Evolutionary conservation across 1,140 invertebrate genomes (phyloP).

Genomic region (Bombus confusus): DNA sequence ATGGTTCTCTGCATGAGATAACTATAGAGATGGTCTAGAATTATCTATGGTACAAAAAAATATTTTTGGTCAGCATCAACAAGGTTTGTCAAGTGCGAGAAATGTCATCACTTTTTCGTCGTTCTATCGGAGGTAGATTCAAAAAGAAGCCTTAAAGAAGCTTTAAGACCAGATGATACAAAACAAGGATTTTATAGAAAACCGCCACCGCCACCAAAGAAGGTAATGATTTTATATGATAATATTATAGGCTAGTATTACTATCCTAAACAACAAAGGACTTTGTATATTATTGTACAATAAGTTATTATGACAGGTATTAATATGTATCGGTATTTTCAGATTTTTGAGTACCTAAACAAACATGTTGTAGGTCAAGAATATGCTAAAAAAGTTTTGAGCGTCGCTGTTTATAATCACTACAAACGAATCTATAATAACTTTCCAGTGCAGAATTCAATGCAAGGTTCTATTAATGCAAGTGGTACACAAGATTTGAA

Average conservation of each 20-base stretch:
- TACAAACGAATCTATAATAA: constrained; percentile 99
- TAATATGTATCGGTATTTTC: constrained; percentile 67
- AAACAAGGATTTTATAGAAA: constrained; percentile 87
- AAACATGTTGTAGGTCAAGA: constrained; percentile 99
- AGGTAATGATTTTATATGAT: constrained; percentile 81
- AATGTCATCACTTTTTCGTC: constrained; percentile 99
- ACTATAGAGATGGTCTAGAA: constrained; percentile 16
- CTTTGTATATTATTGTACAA: not conserved
- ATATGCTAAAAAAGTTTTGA: constrained; percentile 98
- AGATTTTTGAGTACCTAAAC: constrained; percentile 97
- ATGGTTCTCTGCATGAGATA: not conserved
- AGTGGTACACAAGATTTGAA: constrained; percentile 86
- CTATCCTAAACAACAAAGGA: not conserved
- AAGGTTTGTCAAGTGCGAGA: constrained; percentile 98
- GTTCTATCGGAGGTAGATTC: constrained; percentile 96
- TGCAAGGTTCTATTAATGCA: constrained; percentile 80
- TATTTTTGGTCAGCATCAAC: constrained; percentile 86
- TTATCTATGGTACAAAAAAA: not conserved
- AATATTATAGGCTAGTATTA: not conserved
- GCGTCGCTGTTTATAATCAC: constrained; percentile 99
- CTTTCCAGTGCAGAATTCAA: constrained; percentile 84
- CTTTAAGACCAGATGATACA: constrained; percentile 84
- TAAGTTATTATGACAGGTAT: not conserved
- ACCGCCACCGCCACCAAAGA: constrained; percentile 96
- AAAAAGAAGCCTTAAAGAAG: constrained; percentile 92